These are phyloP conservation scores for Drosophila pseudotakahashii DNA, from an alignment of 2,888 invertebrate species.

Conservation along the genomic window DNA sequence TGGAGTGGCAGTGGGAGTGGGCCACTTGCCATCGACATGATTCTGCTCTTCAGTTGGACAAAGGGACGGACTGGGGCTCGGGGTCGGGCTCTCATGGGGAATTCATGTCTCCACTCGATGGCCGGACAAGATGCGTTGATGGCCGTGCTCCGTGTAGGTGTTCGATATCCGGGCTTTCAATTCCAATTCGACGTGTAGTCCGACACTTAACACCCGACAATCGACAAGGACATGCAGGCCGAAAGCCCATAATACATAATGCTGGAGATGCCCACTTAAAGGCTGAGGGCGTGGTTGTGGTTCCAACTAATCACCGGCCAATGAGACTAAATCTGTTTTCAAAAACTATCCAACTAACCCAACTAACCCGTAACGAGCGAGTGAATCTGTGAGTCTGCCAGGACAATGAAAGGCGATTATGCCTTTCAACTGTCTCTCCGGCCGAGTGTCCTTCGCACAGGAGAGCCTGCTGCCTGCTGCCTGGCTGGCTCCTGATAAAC, in stretches of 20 bases:
- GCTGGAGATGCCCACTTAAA: conserved; percentile 4
- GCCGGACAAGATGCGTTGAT: conserved; percentile 28
- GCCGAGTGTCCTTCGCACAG: neutral
- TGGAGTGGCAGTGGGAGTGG: conserved; percentile 11
- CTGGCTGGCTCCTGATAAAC: conserved; percentile 59
- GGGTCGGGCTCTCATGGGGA: conserved; percentile 24
- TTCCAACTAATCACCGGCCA: conserved; percentile 54
- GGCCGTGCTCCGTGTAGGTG: conserved; percentile 15
- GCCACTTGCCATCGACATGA: conserved; percentile 33
- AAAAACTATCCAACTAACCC: conserved; percentile 40
- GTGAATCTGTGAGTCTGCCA: conserved; percentile 13
- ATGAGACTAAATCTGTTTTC: conserved; percentile 50
- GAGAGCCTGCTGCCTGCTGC: neutral
- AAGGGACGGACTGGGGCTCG: neutral
- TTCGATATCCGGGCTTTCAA: conserved; percentile 17
- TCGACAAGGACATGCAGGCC: conserved; percentile 22
- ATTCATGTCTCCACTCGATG: conserved; percentile 45
- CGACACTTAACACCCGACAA: conserved; percentile 33
- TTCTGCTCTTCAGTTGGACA: conserved; percentile 28
- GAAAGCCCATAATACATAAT: conserved; percentile 34
- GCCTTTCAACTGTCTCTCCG: conserved; percentile 25
- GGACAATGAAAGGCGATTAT: conserved; percentile 46
- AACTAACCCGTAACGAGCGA: conserved; percentile 2
- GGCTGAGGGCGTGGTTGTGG: neutral
- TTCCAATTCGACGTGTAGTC: conserved; percentile 33